Evolutionary conservation across 35 echinoderm and acorn worm genomes (phyloP).

Genomic region (Diadema setosum): DNA sequence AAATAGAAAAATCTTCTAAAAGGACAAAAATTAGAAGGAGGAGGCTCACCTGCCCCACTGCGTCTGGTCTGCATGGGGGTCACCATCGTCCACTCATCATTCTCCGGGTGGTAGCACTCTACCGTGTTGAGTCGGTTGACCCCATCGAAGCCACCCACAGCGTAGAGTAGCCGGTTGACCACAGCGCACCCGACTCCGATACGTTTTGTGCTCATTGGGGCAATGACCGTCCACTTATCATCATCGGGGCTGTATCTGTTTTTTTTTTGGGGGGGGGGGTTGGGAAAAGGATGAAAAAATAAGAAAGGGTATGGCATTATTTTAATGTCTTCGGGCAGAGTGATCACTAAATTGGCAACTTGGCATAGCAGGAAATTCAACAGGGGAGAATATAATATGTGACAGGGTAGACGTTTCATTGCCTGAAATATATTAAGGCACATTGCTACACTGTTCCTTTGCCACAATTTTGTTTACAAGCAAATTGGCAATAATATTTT

Average conservation of each 20-base stretch:
- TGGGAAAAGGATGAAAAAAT: background rate
- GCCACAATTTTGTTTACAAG: too few relatives aligned
- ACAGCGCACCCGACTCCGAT: constrained; percentile 88
- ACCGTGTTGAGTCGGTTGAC: constrained; percentile 69
- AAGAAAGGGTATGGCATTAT: background rate
- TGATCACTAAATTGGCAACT: too few relatives aligned
- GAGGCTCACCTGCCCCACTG: constrained; percentile 93
- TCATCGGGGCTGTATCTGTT: constrained; percentile 81
- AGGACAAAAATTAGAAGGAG: too few relatives aligned
- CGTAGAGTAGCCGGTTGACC: constrained; percentile 91
- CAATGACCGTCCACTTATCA: constrained; percentile 78
- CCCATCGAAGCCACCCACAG: constrained; percentile 93
- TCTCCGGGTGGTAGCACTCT: constrained; percentile 95
- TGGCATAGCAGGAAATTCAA: too few relatives aligned
- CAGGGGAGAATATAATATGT: too few relatives aligned
- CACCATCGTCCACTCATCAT: constrained; percentile 73
- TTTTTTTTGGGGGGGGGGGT: too few relatives aligned
- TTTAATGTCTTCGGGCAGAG: too few relatives aligned
- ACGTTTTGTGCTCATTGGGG: constrained; percentile 75
- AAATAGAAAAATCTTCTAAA: too few relatives aligned
- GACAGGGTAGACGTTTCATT: too few relatives aligned
- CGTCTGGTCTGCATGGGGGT: constrained; percentile 80
- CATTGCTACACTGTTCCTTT: too few relatives aligned
- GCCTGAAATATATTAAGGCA: too few relatives aligned
- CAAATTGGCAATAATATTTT: too few relatives aligned